Conservation (phyloP, 30 jellyfish, hydroid and myxozoan species). For the Hydractinia echinata region DNA sequence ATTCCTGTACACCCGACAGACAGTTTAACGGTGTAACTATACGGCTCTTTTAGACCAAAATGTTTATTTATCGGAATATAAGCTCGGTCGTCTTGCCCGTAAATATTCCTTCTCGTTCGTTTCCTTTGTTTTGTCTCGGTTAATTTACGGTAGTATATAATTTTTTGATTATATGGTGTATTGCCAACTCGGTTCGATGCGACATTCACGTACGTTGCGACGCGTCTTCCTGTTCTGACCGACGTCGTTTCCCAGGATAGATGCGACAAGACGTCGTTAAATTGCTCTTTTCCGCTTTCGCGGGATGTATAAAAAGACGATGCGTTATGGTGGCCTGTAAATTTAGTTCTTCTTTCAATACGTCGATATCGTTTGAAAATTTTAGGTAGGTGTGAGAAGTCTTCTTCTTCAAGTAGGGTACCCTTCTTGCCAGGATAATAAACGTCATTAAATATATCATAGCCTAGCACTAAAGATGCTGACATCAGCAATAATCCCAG, state of each 20-base stretch:
- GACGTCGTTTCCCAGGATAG: conserved; percentile 88
- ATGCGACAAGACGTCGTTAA: conserved; percentile 37
- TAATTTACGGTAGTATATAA: neutral
- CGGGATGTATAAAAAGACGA: conserved; percentile 68
- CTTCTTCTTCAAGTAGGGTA: conserved; percentile 9
- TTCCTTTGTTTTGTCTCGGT: neutral
- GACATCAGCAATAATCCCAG: too few relatives aligned
- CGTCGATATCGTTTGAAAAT: conserved; percentile 18
- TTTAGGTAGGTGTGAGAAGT: conserved; percentile 6
- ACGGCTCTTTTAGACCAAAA: conserved; percentile 83
- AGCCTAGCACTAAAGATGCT: neutral
- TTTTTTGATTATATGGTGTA: neutral
- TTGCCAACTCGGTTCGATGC: neutral
- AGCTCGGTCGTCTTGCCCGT: conserved; percentile 85
- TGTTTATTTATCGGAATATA: conserved; percentile 61
- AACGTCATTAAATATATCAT: conserved; percentile 24
- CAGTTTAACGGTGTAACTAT: conserved; percentile 68
- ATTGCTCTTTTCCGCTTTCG: neutral
- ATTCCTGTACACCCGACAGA: conserved; percentile 99
- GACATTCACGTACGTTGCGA: conserved; percentile 53
- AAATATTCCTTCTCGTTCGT: conserved; percentile 67
- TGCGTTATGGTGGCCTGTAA: conserved; percentile 67
- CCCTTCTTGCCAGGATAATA: conserved; percentile 31
- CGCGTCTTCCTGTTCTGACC: conserved; percentile 70
- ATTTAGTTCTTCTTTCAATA: conserved; percentile 59